phyloP scores from a whole-genome alignment of 2,888 invertebrate genomes.

The Pecten maximus region DNA sequence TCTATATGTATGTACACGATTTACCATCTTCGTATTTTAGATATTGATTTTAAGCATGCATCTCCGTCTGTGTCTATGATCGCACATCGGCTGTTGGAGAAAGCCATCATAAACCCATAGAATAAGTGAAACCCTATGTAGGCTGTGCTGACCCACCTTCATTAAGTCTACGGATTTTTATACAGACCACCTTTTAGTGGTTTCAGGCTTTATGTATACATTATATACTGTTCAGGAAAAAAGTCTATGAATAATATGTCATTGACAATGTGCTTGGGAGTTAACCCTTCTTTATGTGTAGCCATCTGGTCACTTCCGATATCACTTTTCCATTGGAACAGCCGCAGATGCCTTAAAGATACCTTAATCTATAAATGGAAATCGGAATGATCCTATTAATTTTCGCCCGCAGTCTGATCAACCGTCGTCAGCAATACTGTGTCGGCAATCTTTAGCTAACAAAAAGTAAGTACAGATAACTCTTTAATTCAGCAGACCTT shows the following conservation, averaged over 20 bases:
- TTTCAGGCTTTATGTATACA: background rate
- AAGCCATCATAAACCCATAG: background rate
- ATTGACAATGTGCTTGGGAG: background rate
- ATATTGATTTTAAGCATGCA: conserved; percentile 16
- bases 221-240: background rate
- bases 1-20: background rate
- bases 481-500: background rate
- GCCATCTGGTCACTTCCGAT: conserved; percentile 5
- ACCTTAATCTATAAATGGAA: background rate
- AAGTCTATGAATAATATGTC: background rate
- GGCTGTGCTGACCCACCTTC: background rate
- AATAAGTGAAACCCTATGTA: background rate
- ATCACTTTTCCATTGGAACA: background rate
- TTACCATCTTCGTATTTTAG: conserved; percentile 6
- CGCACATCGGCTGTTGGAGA: background rate
- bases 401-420: background rate
- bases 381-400: background rate
- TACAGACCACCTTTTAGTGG: background rate
- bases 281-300: background rate
- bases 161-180: background rate
- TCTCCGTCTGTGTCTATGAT: background rate
- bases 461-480: conserved; percentile 15
- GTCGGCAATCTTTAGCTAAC: background rate
- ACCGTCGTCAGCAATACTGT: background rate
- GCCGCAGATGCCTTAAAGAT: background rate